Conservation (phyloP, 2,888 invertebrate species). For the Aricia artaxerxes region DNA sequence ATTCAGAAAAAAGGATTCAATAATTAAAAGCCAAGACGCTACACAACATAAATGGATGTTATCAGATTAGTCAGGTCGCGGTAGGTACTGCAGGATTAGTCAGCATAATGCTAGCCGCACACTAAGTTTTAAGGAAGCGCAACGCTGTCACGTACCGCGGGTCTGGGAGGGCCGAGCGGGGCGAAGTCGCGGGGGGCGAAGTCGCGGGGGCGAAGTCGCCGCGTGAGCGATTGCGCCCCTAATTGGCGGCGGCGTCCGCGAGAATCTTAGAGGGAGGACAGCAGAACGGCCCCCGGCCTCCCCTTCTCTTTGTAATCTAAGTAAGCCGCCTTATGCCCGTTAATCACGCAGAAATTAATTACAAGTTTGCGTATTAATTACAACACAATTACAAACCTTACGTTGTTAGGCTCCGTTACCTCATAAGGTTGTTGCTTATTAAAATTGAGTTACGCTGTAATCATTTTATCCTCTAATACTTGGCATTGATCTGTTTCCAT, state of each 20-base stretch:
- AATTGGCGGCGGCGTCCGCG: conserved; percentile 81
- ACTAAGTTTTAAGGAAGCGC: conserved; percentile 50
- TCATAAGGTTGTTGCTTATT: conserved; percentile 31
- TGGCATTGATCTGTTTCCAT: no score
- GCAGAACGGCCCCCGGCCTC: conserved; percentile 47
- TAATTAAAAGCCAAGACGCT: background rate
- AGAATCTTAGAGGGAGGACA: conserved; percentile 81
- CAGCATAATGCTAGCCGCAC: background rate
- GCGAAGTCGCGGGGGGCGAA: conserved; percentile 46
- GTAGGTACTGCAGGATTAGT: background rate
- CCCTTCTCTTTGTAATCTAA: conserved; percentile 48
- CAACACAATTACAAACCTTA: conserved; percentile 74
- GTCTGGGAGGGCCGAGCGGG: conserved; percentile 60
- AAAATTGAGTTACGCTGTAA: conserved; percentile 18
- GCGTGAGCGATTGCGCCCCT: conserved; percentile 80
- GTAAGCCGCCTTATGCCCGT: conserved; percentile 79
- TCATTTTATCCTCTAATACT: background rate
- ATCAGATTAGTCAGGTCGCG: no score
- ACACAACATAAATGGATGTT: background rate
- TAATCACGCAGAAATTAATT: conserved; percentile 80
- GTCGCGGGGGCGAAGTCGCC: conserved; percentile 56
- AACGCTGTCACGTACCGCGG: conserved; percentile 66
- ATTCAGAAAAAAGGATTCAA: background rate
- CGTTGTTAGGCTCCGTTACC: conserved; percentile 49
- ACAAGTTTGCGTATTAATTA: conserved; percentile 80